Evolutionary conservation across 64 coral and sea anemone genomes (phyloP).

Genomic region (Pocillopora verrucosa): DNA sequence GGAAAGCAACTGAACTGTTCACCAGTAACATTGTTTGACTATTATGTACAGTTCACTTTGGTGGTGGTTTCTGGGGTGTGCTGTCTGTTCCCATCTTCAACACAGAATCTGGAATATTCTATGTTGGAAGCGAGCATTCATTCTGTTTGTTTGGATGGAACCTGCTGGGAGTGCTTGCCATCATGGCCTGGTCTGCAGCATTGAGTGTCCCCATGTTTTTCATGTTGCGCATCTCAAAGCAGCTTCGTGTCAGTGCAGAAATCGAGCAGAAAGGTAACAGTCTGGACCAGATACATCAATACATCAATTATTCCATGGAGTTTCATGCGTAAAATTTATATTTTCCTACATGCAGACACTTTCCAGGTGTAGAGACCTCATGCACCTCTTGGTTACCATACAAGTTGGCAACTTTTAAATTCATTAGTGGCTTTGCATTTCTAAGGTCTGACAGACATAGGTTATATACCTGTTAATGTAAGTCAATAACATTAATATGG

Average conservation of each 20-base stretch:
- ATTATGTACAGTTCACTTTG: conserved; percentile 73
- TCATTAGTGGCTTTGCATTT: too few relatives aligned
- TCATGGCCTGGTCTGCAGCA: conserved; percentile 63
- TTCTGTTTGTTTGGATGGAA: conserved; percentile 82
- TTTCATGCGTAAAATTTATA: too few relatives aligned
- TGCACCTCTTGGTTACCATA: too few relatives aligned
- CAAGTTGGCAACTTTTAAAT: too few relatives aligned
- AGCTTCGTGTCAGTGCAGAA: conserved; percentile 54
- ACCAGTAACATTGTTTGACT: background rate
- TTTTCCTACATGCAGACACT: too few relatives aligned
- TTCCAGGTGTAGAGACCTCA: too few relatives aligned
- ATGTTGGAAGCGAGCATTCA: conserved; percentile 38
- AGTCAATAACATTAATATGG: too few relatives aligned
- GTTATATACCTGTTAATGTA: too few relatives aligned
- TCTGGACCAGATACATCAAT: too few relatives aligned
- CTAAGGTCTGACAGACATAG: too few relatives aligned
- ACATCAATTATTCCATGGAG: too few relatives aligned
- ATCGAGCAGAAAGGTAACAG: conserved; percentile 80
- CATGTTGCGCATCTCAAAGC: conserved; percentile 31
- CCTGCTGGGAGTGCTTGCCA: conserved; percentile 64
- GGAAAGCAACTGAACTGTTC: background rate
- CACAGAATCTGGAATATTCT: conserved; percentile 73
- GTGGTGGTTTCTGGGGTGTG: conserved; percentile 86
- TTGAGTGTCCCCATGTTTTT: conserved; percentile 65
- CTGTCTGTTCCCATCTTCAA: conserved; percentile 70